Base-by-base conservation (phyloP, 2,888 invertebrate genomes). In the Apodemia hepburni region DNA sequence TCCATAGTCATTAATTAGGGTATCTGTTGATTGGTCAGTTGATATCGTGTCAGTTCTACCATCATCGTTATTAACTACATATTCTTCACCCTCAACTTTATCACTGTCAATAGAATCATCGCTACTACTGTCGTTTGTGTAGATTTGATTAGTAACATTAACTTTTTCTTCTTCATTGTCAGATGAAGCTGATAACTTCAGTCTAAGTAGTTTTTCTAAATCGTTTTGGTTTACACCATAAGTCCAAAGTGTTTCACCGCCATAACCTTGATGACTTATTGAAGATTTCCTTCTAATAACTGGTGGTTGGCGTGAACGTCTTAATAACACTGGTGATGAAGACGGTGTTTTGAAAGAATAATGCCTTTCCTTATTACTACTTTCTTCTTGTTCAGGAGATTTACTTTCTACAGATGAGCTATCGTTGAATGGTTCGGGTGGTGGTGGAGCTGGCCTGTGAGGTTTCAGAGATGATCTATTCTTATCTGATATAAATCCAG, bases 141-240 rank as follows among this genome's bases (percentile, higher is more conserved):
- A 71, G 33, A 69, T 67, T 68, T 64, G 57, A 51, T 66, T 68
- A 64, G 66, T 72, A 58, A 64, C 70, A 66, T 63, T 66, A 59
- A 68, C 71, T 66, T 81, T 81, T 67, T 87, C 85, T 68, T 87
- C 86, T 67, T 90, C 89, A 63, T 79, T 83, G 65, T 90, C 89
- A 6, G 88, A 87, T 6, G 78, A 75, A 69, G 85, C 89, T 5
- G 90, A 90, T 51, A 83, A 73, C 74, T 91, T 91, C 35, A 91
- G 75, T 71, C 90, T 79, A 38, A 91, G 72, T 68, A 90, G 73
- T 71, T 83, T 88, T 73, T 91, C 90, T 71, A 91, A 76, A 73
- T 91, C 90, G 73, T 82, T 82, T 75, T 90, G 91, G 63, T 81
- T 85, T 9, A 91, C 91, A 64, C 91, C 91, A 65, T 91, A 91